These are phyloP conservation scores for Eueremaeus valkanovi DNA, from an alignment of 2,888 invertebrate genomes.

Conservation along the genomic window DNA sequence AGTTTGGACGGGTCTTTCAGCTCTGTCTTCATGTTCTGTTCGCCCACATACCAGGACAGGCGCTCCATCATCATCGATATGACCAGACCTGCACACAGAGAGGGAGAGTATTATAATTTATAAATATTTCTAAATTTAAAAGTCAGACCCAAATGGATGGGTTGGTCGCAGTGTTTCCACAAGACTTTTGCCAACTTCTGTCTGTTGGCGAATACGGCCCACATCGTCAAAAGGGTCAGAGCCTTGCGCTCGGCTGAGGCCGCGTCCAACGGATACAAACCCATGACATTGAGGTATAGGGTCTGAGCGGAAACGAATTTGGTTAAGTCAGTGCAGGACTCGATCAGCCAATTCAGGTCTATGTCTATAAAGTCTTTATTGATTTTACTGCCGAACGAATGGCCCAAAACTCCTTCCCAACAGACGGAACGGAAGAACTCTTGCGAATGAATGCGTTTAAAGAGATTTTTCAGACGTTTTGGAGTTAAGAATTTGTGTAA, in stretches of 20 bases:
- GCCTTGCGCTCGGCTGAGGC: constrained; percentile 48
- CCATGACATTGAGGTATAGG: constrained; percentile 50
- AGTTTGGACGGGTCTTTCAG: constrained; percentile 47
- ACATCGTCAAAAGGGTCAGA: constrained; percentile 47
- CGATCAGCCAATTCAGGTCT: constrained; percentile 49
- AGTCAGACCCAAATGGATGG: constrained; percentile 47
- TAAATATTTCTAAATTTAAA: too few relatives aligned
- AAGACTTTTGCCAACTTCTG: constrained; percentile 47
- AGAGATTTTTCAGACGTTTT: constrained; percentile 47
- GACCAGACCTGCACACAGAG: constrained; percentile 42
- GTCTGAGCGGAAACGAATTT: constrained; percentile 51
- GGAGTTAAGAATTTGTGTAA: constrained; percentile 52
- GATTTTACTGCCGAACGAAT: constrained; percentile 45
- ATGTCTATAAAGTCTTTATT: constrained; percentile 47
- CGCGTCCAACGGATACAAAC: constrained; percentile 47
- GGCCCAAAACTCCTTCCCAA: constrained; percentile 51
- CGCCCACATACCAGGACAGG: constrained; percentile 46
- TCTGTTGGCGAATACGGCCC: constrained; percentile 48
- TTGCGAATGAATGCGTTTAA: constrained; percentile 50
- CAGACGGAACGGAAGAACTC: constrained; percentile 52
- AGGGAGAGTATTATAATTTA: too few relatives aligned
- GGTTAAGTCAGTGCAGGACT: constrained; percentile 50
- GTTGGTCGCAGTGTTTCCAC: constrained; percentile 49
- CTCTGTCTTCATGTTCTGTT: constrained; percentile 47
- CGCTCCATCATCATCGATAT: constrained; percentile 48